A percentile compares a stretch with the other conserved stretches of the same genome.
phyloP scores from a whole-genome alignment of 2,113 vertebrate genomes.

The Grammomys dolichurus region DNA sequence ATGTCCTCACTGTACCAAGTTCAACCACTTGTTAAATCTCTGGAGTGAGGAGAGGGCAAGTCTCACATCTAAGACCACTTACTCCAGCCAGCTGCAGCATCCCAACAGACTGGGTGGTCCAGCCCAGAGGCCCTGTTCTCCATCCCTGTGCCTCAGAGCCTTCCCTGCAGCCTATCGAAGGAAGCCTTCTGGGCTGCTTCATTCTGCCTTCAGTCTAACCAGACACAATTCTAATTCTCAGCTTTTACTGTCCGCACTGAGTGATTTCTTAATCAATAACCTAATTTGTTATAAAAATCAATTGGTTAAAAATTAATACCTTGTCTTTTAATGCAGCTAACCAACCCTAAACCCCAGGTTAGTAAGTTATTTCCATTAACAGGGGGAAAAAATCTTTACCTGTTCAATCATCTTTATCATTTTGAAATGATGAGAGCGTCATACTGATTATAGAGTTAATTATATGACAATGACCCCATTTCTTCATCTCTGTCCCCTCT shows the following conservation, averaged over 20 bases:
- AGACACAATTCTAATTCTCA: slow-evolving; percentile 58
- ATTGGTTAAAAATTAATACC: neutral
- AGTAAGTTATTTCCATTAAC: slow-evolving; percentile 56
- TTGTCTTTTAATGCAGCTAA: neutral
- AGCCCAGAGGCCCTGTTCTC: neutral
- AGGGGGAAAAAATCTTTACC: neutral
- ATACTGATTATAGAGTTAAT: slow-evolving; percentile 84
- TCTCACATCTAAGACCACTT: neutral
- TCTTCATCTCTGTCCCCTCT: slow-evolving; percentile 6
- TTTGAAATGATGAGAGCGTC: slow-evolving; percentile 71
- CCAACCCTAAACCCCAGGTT: slow-evolving; percentile 8
- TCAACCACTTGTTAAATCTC: neutral
- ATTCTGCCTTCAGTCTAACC: neutral
- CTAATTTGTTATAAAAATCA: slow-evolving; percentile 72
- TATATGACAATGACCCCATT: slow-evolving; percentile 77
- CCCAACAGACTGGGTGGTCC: neutral
- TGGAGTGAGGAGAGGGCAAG: neutral
- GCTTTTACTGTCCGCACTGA: slow-evolving; percentile 57
- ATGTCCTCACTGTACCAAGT: neutral
- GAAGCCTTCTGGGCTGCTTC: neutral
- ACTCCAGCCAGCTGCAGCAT: neutral
- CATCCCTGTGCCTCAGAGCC: neutral
- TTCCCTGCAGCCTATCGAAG: neutral
- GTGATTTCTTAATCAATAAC: slow-evolving; percentile 63
- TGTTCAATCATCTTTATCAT: slow-evolving; percentile 51